These are phyloP conservation scores for Staurois parvus DNA, from an alignment of 2,797 vertebrate genomes.

Conservation along the genomic window DNA sequence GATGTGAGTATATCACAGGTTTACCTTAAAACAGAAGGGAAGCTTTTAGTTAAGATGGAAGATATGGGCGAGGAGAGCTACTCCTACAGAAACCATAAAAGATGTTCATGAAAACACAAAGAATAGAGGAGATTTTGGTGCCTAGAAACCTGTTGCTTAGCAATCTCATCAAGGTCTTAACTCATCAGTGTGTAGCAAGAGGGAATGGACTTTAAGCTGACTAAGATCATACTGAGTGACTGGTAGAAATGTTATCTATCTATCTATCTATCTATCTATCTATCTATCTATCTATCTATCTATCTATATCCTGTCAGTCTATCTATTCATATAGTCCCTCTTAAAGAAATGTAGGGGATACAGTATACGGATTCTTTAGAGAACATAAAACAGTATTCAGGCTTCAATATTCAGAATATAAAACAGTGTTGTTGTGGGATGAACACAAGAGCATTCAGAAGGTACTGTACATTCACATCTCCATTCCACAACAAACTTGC, in stretches of 20 bases:
- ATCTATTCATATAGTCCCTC: not conserved
- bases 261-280: not conserved
- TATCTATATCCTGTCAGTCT: not conserved
- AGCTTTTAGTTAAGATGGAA: not conserved
- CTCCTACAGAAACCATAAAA: not conserved
- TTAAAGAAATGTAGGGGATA: too few relatives aligned
- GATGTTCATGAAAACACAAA: slow-evolving; percentile 14
- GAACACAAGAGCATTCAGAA: too few relatives aligned
- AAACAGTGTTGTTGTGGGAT: too few relatives aligned
- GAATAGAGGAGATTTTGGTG: slow-evolving; percentile 27
- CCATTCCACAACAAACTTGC: too few relatives aligned
- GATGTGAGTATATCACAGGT: too few relatives aligned
- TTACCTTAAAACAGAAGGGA: too few relatives aligned
- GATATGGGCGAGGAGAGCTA: not conserved
- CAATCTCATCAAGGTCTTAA: slow-evolving; percentile 49
- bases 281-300: not conserved
- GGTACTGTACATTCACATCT: too few relatives aligned
- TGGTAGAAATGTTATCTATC: not conserved
- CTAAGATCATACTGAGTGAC: not conserved
- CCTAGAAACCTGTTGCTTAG: slow-evolving; percentile 61
- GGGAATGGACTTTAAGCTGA: not conserved
- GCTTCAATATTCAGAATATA: too few relatives aligned
- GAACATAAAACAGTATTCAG: too few relatives aligned
- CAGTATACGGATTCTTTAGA: too few relatives aligned
- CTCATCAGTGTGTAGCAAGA: slow-evolving; percentile 19